Base-by-base conservation (phyloP, 1,140 invertebrate genomes). In the Lithobius niger region DNA sequence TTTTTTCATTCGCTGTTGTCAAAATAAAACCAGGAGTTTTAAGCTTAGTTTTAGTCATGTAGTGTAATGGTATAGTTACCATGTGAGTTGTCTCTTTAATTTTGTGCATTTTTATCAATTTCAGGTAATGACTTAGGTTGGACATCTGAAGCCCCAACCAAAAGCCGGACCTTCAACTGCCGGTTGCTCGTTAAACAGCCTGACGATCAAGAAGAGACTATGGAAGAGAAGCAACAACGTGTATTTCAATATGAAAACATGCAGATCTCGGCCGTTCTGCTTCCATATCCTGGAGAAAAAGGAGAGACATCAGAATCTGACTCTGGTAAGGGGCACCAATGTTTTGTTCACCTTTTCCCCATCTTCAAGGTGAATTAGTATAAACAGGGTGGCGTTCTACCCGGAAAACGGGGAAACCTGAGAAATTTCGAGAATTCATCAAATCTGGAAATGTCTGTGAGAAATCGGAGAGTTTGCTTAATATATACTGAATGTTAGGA, bases 161-260 rank as follows among this genome's bases (percentile, higher is more conserved):
- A 69, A 60, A 81, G 80, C 64, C 79, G 83, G 64, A 81, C 79
- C 47, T 86, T 90, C 67, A 82, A 77, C 68, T 87, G 84, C 69
- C 82, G 88, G 61, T 82, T 94, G 69, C 77, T 91, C 67, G 77
- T 92, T 64, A 90, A 92, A 74, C 82, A 83, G 66, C 77, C 80
- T 43, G 79, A 84, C 74, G 79, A 80, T 68, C 76, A 77, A 64
- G 59, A 58, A 13, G 79, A 81, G 70, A 79, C 78, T 66, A 79
- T 84, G 71, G 85, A 88, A 73, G 80, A 86, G 67, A 87, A 85
- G 71, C 82, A 84, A 67, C 79, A 84, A 64, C 73, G 81, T 62
- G 72, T 82, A 58, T 78, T 77, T 58, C 77, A 80, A 65, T 86
- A 87, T 75, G 83, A 86, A 69, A 77, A 75, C 67, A 83, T 86